Conservation (phyloP, 2,888 invertebrate species). For the Oscheius sp. region DNA sequence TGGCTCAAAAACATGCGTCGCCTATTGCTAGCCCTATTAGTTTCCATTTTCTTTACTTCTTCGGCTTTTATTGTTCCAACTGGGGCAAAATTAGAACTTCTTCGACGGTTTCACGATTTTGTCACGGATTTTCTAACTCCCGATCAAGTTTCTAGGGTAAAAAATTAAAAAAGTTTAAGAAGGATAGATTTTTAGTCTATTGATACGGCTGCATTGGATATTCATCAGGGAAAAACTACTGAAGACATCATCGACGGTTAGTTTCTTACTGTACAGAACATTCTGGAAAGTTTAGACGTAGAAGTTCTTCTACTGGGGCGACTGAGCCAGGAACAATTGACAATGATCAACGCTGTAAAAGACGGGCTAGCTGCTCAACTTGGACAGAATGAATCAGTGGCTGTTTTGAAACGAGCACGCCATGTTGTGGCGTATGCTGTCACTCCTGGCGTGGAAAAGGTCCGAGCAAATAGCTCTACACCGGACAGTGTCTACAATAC, state of each 20-base stretch:
- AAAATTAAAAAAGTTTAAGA: neutral
- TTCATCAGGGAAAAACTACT: conserved; percentile 31
- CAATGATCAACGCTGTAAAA: neutral
- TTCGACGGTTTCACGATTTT: conserved; percentile 22
- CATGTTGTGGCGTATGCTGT: conserved; percentile 32
- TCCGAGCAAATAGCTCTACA: conserved; percentile 20
- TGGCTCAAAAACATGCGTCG: neutral
- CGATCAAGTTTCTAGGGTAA: conserved; percentile 25
- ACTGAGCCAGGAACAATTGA: conserved; percentile 14
- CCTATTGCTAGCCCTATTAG: neutral
- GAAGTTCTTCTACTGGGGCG: neutral
- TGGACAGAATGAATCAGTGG: conserved; percentile 2
- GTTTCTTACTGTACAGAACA: neutral
- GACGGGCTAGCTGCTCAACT: conserved; percentile 8
- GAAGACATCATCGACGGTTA: conserved; percentile 20
- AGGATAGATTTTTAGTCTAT: conserved; percentile 2
- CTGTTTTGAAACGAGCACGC: conserved; percentile 2
- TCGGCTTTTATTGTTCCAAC: conserved; percentile 7
- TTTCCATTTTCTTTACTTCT: neutral
- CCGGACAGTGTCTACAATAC: conserved; percentile 28
- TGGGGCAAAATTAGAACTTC: conserved; percentile 21
- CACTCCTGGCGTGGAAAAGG: conserved; percentile 27
- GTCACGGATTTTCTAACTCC: conserved; percentile 26
- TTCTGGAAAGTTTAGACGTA: neutral
- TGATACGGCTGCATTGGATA: conserved; percentile 30